Evolutionary conservation across 2,797 vertebrate genomes (phyloP).

Genomic region (Typhlichthys subterraneus): DNA sequence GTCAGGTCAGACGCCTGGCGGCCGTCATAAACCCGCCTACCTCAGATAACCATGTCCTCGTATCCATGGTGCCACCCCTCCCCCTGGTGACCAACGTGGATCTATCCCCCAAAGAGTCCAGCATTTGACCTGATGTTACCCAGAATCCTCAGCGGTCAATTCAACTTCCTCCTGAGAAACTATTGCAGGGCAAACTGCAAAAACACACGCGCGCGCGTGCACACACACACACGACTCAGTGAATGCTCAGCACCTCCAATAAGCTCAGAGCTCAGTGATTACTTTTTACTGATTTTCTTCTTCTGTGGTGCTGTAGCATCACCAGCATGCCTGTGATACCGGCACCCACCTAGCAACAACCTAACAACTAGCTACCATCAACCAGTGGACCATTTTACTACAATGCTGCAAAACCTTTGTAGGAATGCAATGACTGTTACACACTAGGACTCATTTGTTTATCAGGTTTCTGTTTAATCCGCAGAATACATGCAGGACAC

Average conservation of each 20-base stretch:
- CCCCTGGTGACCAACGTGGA: slow-evolving; percentile 89
- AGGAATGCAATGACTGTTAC: slow-evolving; percentile 90
- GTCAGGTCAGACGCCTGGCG: slow-evolving; percentile 84
- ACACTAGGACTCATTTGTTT: slow-evolving; percentile 11
- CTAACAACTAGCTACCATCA: slow-evolving; percentile 52
- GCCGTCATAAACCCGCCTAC: slow-evolving; percentile 74
- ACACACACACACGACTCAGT: not conserved
- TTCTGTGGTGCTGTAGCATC: not conserved
- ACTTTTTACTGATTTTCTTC: not conserved
- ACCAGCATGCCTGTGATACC: not conserved
- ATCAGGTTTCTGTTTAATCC: slow-evolving; percentile 33
- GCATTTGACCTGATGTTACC: slow-evolving; percentile 74
- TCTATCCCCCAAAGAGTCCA: slow-evolving; percentile 92
- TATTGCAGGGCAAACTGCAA: not conserved
- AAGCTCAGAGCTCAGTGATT: not conserved
- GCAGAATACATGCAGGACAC: not conserved
- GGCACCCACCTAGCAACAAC: slow-evolving; percentile 1
- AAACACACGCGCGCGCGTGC: slow-evolving; percentile 15
- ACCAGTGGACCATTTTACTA: slow-evolving; percentile 63
- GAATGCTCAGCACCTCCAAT: not conserved
- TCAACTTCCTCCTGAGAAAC: not conserved
- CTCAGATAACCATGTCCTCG: slow-evolving; percentile 83
- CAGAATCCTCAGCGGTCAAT: no score
- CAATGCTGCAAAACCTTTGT: slow-evolving; percentile 86
- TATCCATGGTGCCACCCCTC: slow-evolving; percentile 80